Evolutionary conservation across 2,888 invertebrate genomes (phyloP).

Genomic region (Agrochola macilenta): DNA sequence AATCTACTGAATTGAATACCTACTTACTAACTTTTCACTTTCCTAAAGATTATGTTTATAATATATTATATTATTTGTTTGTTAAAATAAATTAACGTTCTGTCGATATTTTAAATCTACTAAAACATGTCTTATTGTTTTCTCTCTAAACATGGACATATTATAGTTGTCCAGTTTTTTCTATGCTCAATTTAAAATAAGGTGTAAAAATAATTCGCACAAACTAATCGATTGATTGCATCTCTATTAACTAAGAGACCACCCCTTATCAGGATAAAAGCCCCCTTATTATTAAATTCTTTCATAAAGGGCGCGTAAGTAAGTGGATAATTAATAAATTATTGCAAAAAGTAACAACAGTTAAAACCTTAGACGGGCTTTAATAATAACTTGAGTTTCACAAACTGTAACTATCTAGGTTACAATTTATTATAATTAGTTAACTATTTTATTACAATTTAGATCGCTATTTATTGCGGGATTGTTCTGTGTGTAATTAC

Average conservation of each 20-base stretch:
- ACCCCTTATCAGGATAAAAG: not conserved
- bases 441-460: constrained; percentile 57
- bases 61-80: too few relatives aligned
- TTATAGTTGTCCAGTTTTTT: not conserved
- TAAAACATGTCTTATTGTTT: not conserved
- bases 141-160: not conserved
- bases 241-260: constrained; percentile 14
- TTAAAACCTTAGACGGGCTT: constrained; percentile 1
- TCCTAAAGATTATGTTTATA: rapidly evolving
- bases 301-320: not conserved
- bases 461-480: constrained; percentile 45
- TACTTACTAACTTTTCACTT: not conserved
- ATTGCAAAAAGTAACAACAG: constrained; percentile 24
- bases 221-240: constrained; percentile 34
- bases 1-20: not conserved
- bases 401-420: constrained; percentile 18
- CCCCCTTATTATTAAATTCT: not conserved
- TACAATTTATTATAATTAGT: constrained; percentile 57
- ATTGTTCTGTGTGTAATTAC: constrained; percentile 46
- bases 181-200: not conserved
- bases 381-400: constrained; percentile 27
- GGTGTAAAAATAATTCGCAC: not conserved
- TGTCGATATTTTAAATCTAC: not conserved
- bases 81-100: not conserved
- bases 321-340: constrained; percentile 19